Evolutionary conservation across 2,888 invertebrate species (phyloP), one percentile per base, ranked within the genome.

Genomic region (Phrixothrix hirtus): DNA sequence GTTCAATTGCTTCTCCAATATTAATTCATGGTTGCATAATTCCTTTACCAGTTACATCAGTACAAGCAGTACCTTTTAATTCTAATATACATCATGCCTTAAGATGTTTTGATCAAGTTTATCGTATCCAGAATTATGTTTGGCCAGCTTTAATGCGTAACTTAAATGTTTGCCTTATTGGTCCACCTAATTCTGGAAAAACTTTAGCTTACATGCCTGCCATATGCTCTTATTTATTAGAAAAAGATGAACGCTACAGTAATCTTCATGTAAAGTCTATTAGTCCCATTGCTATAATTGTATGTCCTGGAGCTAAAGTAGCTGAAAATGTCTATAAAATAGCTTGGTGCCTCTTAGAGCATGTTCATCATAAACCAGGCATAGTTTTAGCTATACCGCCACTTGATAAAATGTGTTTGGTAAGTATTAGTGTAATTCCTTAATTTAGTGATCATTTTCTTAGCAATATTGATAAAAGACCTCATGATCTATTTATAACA

Each of bases 91-190:
- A 66, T 14, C 38, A 41, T 3, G 55, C 56, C 10, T 49, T 75
- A 9, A 45, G 68, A 1, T 52, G 65, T 2, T 72, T 69, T 47
- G 61, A 53, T 16, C 60, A 64, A 42, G 50, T 26, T 0, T 79
- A 77, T 68, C 77, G 78, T 29, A 75, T 88, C 17, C 90, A 92
- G 65, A 80, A 82, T 0, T 84, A 86, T 42, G 78, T 83, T 0
- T 91, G 90, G 89, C 82, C 84, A 0, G 82, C 84, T 1, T 78
- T 89, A 32, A 73, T 84, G 30, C 78, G 85, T 26, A 84, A 85
- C 0, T 79, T 83, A 36, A 84, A 87, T 56, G 74, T 86, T 1
- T 80, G 87, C 39, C 79, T 87, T 52, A 77, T 91, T 1, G 81
- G 84, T 52, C 78, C 82, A 0, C 66, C 75, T 0, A 72, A 74